Evolutionary conservation across 2,888 invertebrate genomes (phyloP), one percentile per base, ranked within the genome.

Genomic region (Caenorhabditis sp.): DNA sequence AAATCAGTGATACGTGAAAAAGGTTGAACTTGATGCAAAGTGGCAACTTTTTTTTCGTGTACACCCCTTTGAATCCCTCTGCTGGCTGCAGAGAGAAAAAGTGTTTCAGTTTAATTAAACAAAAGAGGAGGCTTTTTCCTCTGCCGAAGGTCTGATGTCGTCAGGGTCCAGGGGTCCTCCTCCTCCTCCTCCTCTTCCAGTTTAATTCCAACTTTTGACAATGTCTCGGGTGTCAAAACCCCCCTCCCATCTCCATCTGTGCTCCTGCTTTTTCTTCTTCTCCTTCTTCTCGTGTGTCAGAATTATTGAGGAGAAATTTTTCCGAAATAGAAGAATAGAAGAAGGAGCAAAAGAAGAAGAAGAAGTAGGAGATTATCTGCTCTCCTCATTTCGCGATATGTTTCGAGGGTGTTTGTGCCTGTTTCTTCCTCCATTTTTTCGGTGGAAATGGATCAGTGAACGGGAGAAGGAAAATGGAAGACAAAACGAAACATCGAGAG

Each of bases 141-240:
- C 19, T 14, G 8, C 47, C 5, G 47, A 47, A 47, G n/a, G 12
- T 8, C 22, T 31, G 49, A 31, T 19, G 41, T 35, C 54, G 56
- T 26, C 69, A 7, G 38, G 38, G 31, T 5, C 14, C n/a, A 6
- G 14, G 54, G 59, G 35, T 58, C 58, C 35, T 31, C n/a, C 38
- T 28, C 19, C n/a, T 35, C 6, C 10, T 59, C 59, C n/a, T 12
- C 16, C 31, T 31, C 28, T 47, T 38, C 35, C 64, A 75, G 66
- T 75, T 75, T 75, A 75, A 75, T 75, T 75, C 75, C 75, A 75
- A 75, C 66, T 75, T 75, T 64, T 58, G 61, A 70, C 70, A 56
- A 49, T 58, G 56, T 77, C 76, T 77, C 76, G 76, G 61, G 69
- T 77, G 69, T 77, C 76, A 77, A 24, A 54, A 12, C 24, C 5